phyloP scores from a whole-genome alignment of 2,797 vertebrate species.

The Spatula versicolor region DNA sequence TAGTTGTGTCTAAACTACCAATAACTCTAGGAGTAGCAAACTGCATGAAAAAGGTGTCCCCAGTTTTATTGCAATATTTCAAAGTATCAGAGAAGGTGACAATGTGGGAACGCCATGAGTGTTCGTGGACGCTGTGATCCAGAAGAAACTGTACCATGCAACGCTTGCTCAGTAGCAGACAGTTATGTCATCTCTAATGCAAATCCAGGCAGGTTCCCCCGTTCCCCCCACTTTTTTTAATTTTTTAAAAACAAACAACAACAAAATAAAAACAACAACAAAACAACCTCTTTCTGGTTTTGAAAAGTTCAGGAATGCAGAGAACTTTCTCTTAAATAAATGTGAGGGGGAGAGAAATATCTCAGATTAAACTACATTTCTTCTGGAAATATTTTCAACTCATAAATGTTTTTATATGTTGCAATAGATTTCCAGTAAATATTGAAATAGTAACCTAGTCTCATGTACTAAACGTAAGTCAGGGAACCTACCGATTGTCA shows the following conservation, averaged over 20 bases:
- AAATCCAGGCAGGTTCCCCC: not conserved
- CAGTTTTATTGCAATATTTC: not conserved
- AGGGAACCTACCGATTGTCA: not conserved
- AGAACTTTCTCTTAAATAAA: rapidly evolving
- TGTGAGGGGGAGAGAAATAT: not conserved
- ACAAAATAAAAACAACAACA: no score
- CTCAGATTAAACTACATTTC: not conserved
- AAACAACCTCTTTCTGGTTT: not conserved
- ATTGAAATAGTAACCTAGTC: not conserved
- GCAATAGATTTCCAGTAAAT: not conserved
- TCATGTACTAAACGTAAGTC: not conserved
- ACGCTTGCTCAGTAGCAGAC: not conserved
- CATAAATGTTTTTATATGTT: no score
- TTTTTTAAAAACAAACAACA: no score
- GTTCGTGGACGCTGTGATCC: not conserved
- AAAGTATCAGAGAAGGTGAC: not conserved
- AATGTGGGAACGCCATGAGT: rapidly evolving
- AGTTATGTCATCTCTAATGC: not conserved
- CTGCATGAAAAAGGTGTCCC: not conserved
- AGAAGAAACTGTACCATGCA: not conserved
- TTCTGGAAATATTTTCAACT: not conserved
- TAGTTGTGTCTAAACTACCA: not conserved
- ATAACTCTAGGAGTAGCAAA: not conserved
- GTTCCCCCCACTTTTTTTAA: not conserved
- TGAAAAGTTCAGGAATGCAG: not conserved